These are phyloP conservation scores for Menidia menidia DNA, from an alignment of 2,797 vertebrate genomes.

Conservation along the genomic window DNA sequence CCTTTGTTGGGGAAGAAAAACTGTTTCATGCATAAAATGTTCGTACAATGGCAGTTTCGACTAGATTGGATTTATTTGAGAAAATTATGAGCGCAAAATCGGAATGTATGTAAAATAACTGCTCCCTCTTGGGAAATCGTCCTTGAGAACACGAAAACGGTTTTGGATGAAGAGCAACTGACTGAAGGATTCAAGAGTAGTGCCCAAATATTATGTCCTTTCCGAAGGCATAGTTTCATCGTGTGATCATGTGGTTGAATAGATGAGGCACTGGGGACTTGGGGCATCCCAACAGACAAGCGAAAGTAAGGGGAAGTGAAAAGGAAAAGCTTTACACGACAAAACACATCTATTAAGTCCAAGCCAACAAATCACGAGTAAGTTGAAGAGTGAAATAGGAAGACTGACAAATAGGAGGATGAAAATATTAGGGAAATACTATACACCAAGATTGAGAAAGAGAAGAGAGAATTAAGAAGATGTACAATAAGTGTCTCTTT, in stretches of 20 bases:
- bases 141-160: not conserved
- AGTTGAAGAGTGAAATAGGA: conserved; percentile 18
- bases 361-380: conserved; percentile 21
- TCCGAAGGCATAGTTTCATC: not conserved
- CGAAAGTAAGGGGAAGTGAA: conserved; percentile 34
- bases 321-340: conserved; percentile 36
- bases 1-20: not conserved
- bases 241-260: conserved; percentile 16
- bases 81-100: not conserved
- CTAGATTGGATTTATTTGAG: not conserved
- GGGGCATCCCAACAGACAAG: conserved; percentile 60
- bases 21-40: not conserved
- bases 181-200: not conserved
- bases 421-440: conserved; percentile 18
- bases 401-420: conserved; percentile 8
- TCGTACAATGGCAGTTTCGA: not conserved
- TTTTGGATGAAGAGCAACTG: not conserved
- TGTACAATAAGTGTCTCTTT: conserved; percentile 6
- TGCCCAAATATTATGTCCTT: not conserved
- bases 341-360: conserved; percentile 31
- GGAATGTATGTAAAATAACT: not conserved
- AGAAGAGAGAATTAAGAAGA: conserved; percentile 3
- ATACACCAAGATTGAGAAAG: conserved; percentile 29
- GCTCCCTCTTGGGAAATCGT: not conserved
- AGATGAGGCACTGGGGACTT: conserved; percentile 51